Percentiles rank a stretch among this genome's conserved stretches.
Conservation (phyloP, 2,113 vertebrate species). For the Hippopotamus amphibius region DNA sequence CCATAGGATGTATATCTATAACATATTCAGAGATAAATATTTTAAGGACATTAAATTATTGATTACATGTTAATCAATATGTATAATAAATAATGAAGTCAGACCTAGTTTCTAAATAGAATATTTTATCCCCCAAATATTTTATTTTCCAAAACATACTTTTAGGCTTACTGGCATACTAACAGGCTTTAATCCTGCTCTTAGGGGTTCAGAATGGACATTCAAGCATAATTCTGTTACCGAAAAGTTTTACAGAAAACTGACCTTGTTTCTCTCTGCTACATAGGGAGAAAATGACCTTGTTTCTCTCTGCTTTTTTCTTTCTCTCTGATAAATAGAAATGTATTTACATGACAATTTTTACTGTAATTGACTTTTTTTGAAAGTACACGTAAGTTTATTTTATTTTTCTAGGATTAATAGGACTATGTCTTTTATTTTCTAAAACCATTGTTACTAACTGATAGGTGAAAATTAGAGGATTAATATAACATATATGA, state of each 20-base stretch:
- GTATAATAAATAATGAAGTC: constrained; percentile 59
- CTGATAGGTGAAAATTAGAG: neutral
- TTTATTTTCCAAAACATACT: constrained; percentile 45
- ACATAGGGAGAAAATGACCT: neutral
- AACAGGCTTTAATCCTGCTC: neutral
- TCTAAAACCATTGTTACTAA: constrained; percentile 3
- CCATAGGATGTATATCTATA: neutral
- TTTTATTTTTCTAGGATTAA: neutral
- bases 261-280: constrained; percentile 9
- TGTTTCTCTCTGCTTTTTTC: constrained; percentile 6
- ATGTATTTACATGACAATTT: neutral
- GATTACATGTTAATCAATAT: constrained; percentile 42
- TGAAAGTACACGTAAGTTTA: neutral
- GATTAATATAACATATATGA: neutral
- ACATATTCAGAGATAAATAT: constrained; percentile 42
- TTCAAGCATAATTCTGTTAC: constrained; percentile 12
- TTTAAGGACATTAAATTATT: constrained; percentile 54
- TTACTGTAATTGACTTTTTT: constrained; percentile 11
- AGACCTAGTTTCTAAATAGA: constrained; percentile 32
- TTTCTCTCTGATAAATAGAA: neutral
- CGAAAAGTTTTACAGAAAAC: constrained; percentile 24
- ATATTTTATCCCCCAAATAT: constrained; percentile 16
- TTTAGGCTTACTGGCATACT: constrained; percentile 1
- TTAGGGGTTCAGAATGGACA: neutral
- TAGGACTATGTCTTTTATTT: neutral